Percentiles rank a stretch among this genome's conserved stretches.
These are phyloP conservation scores for Coregonus sp. DNA, from an alignment of 2,797 vertebrate genomes.

Conservation along the genomic window DNA sequence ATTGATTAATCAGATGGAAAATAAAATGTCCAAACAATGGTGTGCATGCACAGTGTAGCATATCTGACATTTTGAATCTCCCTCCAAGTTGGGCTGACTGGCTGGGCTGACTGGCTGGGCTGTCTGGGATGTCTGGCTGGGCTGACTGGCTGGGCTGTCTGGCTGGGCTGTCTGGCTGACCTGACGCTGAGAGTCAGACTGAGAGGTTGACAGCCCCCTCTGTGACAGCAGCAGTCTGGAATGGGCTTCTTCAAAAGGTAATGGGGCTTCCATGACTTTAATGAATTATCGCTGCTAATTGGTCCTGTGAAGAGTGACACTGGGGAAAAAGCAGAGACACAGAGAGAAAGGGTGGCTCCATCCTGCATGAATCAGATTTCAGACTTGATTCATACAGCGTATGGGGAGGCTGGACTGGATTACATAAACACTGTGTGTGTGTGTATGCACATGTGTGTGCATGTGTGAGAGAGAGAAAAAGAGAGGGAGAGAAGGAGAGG, in stretches of 20 bases:
- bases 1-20: constrained; percentile 62
- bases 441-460: too few relatives aligned
- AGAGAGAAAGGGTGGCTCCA: constrained; percentile 16
- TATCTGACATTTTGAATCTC: constrained; percentile 33
- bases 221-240: constrained; percentile 31
- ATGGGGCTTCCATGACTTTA: constrained; percentile 6
- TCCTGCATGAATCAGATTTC: constrained; percentile 31
- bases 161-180: constrained; percentile 36
- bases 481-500: constrained; percentile 6
- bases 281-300: constrained; percentile 51
- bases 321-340: constrained; percentile 28
- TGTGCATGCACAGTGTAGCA: constrained; percentile 38
- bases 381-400: too few relatives aligned
- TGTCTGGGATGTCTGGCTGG: constrained; percentile 21
- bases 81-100: constrained; percentile 38
- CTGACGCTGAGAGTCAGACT: constrained; percentile 1
- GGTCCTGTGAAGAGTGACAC: constrained; percentile 21
- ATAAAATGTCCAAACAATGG: constrained; percentile 56
- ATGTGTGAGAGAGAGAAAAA: background rate
- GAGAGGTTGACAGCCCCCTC: constrained; percentile 13
- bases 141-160: constrained; percentile 26
- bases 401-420: too few relatives aligned
- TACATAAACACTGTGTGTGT: too few relatives aligned
- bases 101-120: constrained; percentile 28
- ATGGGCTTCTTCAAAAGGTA: constrained; percentile 3